A percentile compares a stretch with the other conserved stretches of the same genome.
phyloP scores from a whole-genome alignment of 1,140 invertebrate species.

The Leguminivora glycinivorella region DNA sequence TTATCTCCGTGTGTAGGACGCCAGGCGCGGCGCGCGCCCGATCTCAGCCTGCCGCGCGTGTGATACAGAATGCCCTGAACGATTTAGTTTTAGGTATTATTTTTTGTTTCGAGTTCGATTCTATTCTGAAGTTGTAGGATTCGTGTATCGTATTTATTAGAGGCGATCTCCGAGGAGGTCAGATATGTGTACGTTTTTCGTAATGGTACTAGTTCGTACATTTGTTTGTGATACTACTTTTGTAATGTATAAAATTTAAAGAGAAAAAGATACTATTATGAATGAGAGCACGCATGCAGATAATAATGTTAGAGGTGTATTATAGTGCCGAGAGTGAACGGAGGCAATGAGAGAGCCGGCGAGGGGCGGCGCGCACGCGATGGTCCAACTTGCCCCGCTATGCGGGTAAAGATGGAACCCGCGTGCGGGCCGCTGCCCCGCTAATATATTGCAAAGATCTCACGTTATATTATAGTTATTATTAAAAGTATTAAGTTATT shows the following conservation, averaged over 20 bases:
- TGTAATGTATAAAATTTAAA: slow-evolving; percentile 77
- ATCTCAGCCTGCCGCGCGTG: slow-evolving; percentile 73
- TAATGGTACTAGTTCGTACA: slow-evolving; percentile 77
- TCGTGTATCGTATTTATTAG: slow-evolving; percentile 76
- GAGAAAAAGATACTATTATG: slow-evolving; percentile 70
- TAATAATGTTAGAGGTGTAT: slow-evolving; percentile 59
- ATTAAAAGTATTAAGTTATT: slow-evolving; percentile 79
- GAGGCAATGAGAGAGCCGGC: slow-evolving; percentile 48
- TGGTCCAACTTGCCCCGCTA: neutral
- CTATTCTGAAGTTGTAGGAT: slow-evolving; percentile 75
- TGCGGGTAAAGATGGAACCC: neutral
- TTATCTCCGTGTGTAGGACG: slow-evolving; percentile 34
- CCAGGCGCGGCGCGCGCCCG: slow-evolving; percentile 56
- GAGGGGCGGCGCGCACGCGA: slow-evolving; percentile 32
- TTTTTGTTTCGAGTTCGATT: slow-evolving; percentile 75
- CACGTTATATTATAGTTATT: slow-evolving; percentile 78
- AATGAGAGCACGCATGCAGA: slow-evolving; percentile 61
- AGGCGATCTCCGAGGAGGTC: slow-evolving; percentile 60
- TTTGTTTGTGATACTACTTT: slow-evolving; percentile 80
- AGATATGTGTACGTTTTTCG: slow-evolving; percentile 71
- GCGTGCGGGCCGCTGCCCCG: slow-evolving; percentile 41
- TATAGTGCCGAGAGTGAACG: slow-evolving; percentile 45
- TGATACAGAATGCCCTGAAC: slow-evolving; percentile 63
- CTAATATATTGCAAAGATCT: slow-evolving; percentile 72
- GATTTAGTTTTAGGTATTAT: slow-evolving; percentile 73